Evolutionary conservation across 53 echinoderm and acorn worm species (phyloP).

Genomic region (Echinarachnius parma): DNA sequence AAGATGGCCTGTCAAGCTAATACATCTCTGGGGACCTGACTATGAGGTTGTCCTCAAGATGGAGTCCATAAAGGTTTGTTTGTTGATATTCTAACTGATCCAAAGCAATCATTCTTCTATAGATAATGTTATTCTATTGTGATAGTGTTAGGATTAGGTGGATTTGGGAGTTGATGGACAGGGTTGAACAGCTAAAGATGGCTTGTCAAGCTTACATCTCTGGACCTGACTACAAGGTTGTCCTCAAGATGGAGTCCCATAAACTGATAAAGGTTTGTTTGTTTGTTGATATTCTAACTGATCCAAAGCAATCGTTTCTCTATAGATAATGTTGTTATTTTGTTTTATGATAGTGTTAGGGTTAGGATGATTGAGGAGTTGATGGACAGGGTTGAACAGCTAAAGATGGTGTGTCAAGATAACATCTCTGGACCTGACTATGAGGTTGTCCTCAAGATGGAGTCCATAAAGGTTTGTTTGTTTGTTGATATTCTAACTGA

Average conservation of each 20-base stretch:
- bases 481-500: no score
- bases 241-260: conserved; percentile 59
- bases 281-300: no score
- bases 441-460: conserved; percentile 64
- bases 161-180: conserved; percentile 58
- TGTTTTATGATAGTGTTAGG: no score
- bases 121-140: no score
- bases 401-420: conserved; percentile 50
- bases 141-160: no score
- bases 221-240: conserved; percentile 63
- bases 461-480: conserved; percentile 76
- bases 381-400: conserved; percentile 59
- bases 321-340: no score
- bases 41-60: conserved; percentile 66
- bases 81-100: no score
- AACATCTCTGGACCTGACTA: conserved; percentile 57
- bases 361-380: conserved; percentile 62
- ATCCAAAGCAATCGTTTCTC: no score
- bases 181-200: conserved; percentile 55
- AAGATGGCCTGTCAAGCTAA: conserved; percentile 49
- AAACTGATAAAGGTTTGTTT: no score
- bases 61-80: no score
- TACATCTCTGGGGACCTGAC: conserved; percentile 53
- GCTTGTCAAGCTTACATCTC: conserved; percentile 50
- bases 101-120: no score